Conservation (phyloP, 1,140 invertebrate species). For the Eumeta japonica region DNA sequence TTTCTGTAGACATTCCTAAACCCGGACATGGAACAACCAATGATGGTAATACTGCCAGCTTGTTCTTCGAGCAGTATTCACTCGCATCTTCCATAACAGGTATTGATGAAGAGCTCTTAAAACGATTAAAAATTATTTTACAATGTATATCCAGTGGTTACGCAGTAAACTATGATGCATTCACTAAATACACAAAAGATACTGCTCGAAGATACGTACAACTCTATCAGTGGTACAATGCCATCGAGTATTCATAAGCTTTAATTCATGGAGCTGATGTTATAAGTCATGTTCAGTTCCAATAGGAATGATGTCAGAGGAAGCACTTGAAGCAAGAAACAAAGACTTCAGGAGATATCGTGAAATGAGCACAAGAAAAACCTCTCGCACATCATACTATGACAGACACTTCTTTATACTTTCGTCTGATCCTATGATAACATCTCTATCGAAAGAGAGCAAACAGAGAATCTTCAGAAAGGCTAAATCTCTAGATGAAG, state of each 20-base stretch:
- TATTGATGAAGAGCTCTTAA: constrained; percentile 29
- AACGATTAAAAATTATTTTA: constrained; percentile 24
- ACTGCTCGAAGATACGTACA: constrained; percentile 5
- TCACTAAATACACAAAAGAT: constrained; percentile 3
- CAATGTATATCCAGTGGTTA: constrained; percentile 22
- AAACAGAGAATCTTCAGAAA: too few relatives aligned
- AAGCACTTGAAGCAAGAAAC: constrained; percentile 26
- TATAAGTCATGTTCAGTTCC: constrained; percentile 2
- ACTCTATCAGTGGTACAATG: constrained; percentile 6
- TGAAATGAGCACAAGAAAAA: too few relatives aligned
- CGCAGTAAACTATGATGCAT: constrained; percentile 2
- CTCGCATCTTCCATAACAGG: constrained; percentile 27
- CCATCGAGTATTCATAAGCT: constrained; percentile 11
- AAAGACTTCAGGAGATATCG: constrained; percentile 25
- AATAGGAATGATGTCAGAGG: constrained; percentile 19
- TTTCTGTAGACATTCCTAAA: too few relatives aligned
- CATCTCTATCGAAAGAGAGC: too few relatives aligned
- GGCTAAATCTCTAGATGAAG: too few relatives aligned
- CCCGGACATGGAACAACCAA: constrained; percentile 33
- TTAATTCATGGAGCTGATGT: constrained; percentile 2
- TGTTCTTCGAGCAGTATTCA: constrained; percentile 26
- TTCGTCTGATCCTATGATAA: too few relatives aligned
- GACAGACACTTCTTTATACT: too few relatives aligned
- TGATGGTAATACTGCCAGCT: constrained; percentile 31
- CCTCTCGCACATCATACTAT: too few relatives aligned